These are phyloP conservation scores for Volucella inflata DNA, from an alignment of 2,888 invertebrate genomes.

Conservation along the genomic window DNA sequence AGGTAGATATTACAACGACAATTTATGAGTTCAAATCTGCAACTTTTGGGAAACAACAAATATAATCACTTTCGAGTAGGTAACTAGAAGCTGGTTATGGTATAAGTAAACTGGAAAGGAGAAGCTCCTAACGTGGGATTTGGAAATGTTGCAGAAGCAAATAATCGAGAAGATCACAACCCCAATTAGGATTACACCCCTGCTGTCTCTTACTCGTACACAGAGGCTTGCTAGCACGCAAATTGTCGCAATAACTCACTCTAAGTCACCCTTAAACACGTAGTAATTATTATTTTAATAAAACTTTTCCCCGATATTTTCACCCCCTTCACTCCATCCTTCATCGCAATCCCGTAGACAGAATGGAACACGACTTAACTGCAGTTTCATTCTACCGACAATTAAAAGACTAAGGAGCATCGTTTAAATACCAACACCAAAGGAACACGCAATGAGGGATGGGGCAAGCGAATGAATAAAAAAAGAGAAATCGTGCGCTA, in stretches of 20 bases:
- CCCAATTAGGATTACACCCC: constrained; percentile 67
- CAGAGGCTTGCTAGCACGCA: constrained; percentile 10
- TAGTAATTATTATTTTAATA: constrained; percentile 74
- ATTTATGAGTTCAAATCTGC: constrained; percentile 48
- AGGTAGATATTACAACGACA: constrained; percentile 5
- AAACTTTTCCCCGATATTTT: constrained; percentile 52
- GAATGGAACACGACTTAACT: constrained; percentile 33
- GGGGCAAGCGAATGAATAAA: not conserved
- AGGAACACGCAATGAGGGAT: constrained; percentile 2
- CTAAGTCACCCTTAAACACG: constrained; percentile 58
- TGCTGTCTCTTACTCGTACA: constrained; percentile 32
- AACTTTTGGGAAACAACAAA: constrained; percentile 43
- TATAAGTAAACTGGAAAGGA: no score
- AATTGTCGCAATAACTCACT: constrained; percentile 70
- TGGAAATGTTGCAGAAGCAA: constrained; percentile 50
- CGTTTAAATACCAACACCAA: constrained; percentile 69
- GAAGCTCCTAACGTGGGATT: no score
- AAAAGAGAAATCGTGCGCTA: constrained; percentile 16
- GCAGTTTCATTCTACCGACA: constrained; percentile 56
- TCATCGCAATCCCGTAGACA: not conserved
- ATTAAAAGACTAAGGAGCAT: constrained; percentile 64
- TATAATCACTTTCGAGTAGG: constrained; percentile 50
- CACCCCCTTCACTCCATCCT: not conserved
- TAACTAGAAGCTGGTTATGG: no score
- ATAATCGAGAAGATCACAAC: constrained; percentile 71